Evolutionary conservation across 2,888 invertebrate genomes (phyloP), one percentile per base, ranked within the genome.

Genomic region (Dasypogon diadema): DNA sequence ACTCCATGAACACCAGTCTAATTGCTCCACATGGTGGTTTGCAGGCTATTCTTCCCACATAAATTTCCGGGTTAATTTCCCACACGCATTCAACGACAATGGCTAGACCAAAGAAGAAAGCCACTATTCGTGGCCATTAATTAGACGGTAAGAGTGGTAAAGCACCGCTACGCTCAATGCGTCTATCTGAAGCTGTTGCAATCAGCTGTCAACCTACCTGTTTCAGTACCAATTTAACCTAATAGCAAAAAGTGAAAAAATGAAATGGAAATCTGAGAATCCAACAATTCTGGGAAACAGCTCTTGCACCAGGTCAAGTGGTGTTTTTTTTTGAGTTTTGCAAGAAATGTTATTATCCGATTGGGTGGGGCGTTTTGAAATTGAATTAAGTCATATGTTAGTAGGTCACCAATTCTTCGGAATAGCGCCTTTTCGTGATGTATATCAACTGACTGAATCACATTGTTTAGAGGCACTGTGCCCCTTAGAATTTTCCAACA

Each of bases 211-310:
- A 42, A 42, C 42, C 12, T 12, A 42, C 42, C 12, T 12, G 42
- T 42, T 42, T 42, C 42, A 42, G 6, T 42, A n/a, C n/a, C n/a
- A 6, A 42, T 42, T 42, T 42, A 42, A 12, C 42, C n/a, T 42
- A 12, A 12, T 6, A 12, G 10, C n/a, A 42, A 12, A 42, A 42
- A 42, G 12, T 42, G 42, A 42, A 42, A 42, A 30, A 42, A 42
- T 12, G 42, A 42, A 51, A 16, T 51, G 51, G 51, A 51, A 51
- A 51, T 51, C 51, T 51, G 51, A 51, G 51, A 51, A 51, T 18
- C 6, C 51, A 60, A 60, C 60, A 60, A 60, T 60, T 60, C 60
- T 60, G 60, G 26, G 60, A 60, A 58, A 60, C 34, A 51, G 18
- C 18, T 60, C 37, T 60, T 60, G 60, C 37, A 37, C 37, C 60